Conservation (phyloP, 2,888 invertebrate genomes). For the Plusia festucae region DNA sequence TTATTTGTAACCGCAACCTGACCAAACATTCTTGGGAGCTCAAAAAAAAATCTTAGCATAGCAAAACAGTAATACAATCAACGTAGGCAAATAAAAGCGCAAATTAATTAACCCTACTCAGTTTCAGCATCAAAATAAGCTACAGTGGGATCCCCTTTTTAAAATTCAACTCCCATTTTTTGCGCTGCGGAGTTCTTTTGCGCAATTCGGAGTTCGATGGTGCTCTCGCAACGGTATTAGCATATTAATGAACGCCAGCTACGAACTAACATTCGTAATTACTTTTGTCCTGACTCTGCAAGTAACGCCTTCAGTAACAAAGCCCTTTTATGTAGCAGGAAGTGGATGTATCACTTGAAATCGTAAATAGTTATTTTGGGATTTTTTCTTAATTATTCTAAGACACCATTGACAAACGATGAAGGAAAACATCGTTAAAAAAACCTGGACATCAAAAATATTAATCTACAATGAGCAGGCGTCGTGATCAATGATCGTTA, state of each 20-base stretch:
- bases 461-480: too few species aligned
- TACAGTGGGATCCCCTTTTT: conserved; percentile 59
- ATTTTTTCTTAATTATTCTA: too few species aligned
- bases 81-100: conserved; percentile 60
- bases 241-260: conserved; percentile 80
- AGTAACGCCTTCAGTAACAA: conserved; percentile 59
- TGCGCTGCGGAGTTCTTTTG: conserved; percentile 60
- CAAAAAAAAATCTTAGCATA: conserved; percentile 30
- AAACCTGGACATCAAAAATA: too few species aligned
- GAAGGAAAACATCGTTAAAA: too few species aligned
- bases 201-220: conserved; percentile 75
- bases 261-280: conserved; percentile 68
- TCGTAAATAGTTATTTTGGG: conserved; percentile 25
- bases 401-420: too few species aligned
- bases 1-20: conserved; percentile 32
- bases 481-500: too few species aligned
- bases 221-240: conserved; percentile 74
- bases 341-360: conserved; percentile 33
- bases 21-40: conserved; percentile 13
- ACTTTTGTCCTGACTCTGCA: conserved; percentile 65
- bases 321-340: conserved; percentile 39
- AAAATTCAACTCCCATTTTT: conserved; percentile 66
- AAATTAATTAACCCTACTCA: conserved; percentile 66
- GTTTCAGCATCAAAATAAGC: conserved; percentile 66
- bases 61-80: conserved; percentile 58